Base-by-base conservation (phyloP, 2,888 invertebrate species). In the Crepidodera aurea region DNA sequence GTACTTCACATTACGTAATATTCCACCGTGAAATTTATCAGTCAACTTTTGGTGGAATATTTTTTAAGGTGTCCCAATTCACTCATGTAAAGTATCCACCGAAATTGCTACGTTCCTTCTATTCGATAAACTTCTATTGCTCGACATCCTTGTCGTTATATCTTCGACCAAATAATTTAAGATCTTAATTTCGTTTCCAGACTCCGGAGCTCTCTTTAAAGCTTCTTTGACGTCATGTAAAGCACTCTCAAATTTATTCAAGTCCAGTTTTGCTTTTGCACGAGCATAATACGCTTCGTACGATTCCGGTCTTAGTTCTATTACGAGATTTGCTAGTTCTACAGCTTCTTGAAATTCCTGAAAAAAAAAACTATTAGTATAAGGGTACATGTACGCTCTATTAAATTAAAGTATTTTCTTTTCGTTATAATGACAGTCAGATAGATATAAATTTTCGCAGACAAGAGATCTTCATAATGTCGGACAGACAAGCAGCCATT, bases 201-300 rank as follows among this genome's bases (percentile, higher is more conserved):
- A 61, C 63, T 87, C 87, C 0, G 93, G 93, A 0, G 91, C 89
- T 12, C 91, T 81, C 27, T 87, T 82, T 19, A 93, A 78, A 0
- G 96, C 96, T 77, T 93, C 89, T 69, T 90, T 87, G 8, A 95
- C 90, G 78, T 96, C 96, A 1, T 87, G 85, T 15, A 95, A 82
- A 0, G 96, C 94, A 53, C 85, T 83, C 69, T 92, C 90, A 19
- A 89, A 86, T 2, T 88, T 83, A 69, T 88, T 88, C 54, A 90
- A 83, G 59, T 95, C 94, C 65, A 94, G 84, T 65, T 90, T 88
- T 5, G 95, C 96, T 76, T 96, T 90, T 0, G 96, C 91, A 78
- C 95, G 86, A 2, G 96, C 95, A 80, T 96, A 96, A 72, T 90
- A 94, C 3, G 96, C 96, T 82, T 96, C 96, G 77, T 93, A 96